These are phyloP conservation scores for Palythoa heliodiscus DNA, from an alignment of 92 coral and sea anemone genomes.

Conservation along the genomic window DNA sequence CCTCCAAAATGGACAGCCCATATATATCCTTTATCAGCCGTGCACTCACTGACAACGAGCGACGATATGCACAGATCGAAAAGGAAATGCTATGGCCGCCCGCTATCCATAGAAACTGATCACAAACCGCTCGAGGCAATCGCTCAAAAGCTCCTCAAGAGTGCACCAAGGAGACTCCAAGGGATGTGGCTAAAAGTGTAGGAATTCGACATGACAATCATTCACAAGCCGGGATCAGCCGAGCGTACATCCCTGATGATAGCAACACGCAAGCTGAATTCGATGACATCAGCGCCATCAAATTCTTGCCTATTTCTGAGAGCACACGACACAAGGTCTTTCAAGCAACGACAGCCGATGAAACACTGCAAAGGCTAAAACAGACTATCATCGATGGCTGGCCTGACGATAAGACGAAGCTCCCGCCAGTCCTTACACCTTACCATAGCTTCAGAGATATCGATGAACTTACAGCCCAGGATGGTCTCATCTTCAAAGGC, in stretches of 20 bases:
- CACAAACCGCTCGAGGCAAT: background rate
- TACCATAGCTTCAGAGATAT: conserved; percentile 44
- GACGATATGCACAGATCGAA: background rate
- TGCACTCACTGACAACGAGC: background rate
- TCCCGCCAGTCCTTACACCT: conserved; percentile 28
- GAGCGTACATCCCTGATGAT: background rate
- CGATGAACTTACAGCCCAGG: conserved; percentile 35
- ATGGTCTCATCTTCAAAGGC: conserved; percentile 33
- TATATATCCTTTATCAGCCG: background rate
- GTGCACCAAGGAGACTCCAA: conserved; percentile 24
- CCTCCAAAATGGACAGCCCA: background rate
- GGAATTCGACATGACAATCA: background rate
- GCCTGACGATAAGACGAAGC: conserved; percentile 25
- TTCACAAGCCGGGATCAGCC: conserved; percentile 3
- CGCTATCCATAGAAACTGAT: background rate
- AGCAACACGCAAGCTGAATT: background rate
- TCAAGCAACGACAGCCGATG: background rate
- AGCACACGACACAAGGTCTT: background rate
- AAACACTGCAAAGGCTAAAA: conserved; percentile 38
- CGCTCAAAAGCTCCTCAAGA: background rate
- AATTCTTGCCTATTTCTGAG: conserved; percentile 9
- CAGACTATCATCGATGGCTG: conserved; percentile 45
- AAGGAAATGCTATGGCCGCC: background rate
- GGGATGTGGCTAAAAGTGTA: conserved; percentile 11
- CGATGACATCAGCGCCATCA: conserved; percentile 1